A percentile compares a stretch with the other conserved stretches of the same genome.
Conservation (phyloP, 2,113 vertebrate species). For the Pao palembangensis region DNA sequence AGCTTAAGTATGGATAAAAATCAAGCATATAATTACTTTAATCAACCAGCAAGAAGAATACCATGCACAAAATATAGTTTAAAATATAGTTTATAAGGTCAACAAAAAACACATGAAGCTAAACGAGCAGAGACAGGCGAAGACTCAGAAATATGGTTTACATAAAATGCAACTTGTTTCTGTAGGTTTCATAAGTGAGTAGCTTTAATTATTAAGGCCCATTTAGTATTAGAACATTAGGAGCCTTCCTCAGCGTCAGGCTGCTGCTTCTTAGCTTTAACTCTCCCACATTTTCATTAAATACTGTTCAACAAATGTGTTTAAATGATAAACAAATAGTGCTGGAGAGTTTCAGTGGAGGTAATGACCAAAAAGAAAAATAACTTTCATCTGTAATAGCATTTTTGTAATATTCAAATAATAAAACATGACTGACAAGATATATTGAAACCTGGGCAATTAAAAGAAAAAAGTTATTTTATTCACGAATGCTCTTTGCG, state of each 20-base stretch:
- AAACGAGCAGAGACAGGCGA: neutral
- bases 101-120: neutral
- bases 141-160: slow-evolving; percentile 4
- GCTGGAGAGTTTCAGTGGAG: slow-evolving; percentile 51
- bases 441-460: neutral
- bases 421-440: neutral
- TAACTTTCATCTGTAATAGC: slow-evolving; percentile 6
- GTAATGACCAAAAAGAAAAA: slow-evolving; percentile 37
- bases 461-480: slow-evolving; percentile 36
- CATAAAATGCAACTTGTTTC: neutral
- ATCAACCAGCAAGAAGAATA: slow-evolving; percentile 12
- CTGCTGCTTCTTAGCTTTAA: slow-evolving; percentile 34
- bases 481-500: slow-evolving; percentile 1
- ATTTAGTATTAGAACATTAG: slow-evolving; percentile 14
- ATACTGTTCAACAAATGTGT: slow-evolving; percentile 10
- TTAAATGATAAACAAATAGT: slow-evolving; percentile 37
- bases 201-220: slow-evolving; percentile 32
- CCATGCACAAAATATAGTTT: slow-evolving; percentile 14
- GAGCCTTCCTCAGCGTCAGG: slow-evolving; percentile 14
- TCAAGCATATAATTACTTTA: slow-evolving; percentile 15
- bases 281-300: slow-evolving; percentile 7
- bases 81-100: slow-evolving; percentile 8
- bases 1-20: slow-evolving; percentile 22
- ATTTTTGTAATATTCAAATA: neutral
- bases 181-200: slow-evolving; percentile 17